Evolutionary conservation across 2,113 vertebrate species (phyloP), one percentile per base, ranked within the genome.

Genomic region (Percina caprodes): DNA sequence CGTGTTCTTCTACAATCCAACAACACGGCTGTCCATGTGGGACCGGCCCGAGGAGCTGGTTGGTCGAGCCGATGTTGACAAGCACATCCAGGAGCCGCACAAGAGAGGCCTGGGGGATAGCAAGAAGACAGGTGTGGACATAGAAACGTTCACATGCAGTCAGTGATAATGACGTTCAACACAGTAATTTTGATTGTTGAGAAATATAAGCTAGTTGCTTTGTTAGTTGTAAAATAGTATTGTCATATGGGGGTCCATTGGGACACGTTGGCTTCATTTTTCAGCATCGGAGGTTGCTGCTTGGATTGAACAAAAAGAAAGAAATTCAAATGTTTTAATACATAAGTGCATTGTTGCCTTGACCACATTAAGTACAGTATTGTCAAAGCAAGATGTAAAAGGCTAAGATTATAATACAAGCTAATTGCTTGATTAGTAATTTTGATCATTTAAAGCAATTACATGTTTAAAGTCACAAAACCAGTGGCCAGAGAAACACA

Each of bases 1-100:
- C 0, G 98, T 99, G 18, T 99, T 99, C 93, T 99, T 98, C 93
- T 99, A 99, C 74, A 99, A 99, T 87, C 98, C 98, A 0, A 99
- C 98, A 63, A 99, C 98, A 0, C 96, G 98, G 4, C 95, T 98
- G 2, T 99, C 98, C 52, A 99, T 99, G 98, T 99, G 98, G 98
- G 98, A 99, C 92, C 95, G 98, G 3, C 98, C 98, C 0, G 97
- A 99, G 21, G 98, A 99, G 94, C 95, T 99, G 56, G 95, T 99
- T 21, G 98, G 97, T 35, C 97, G 98, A 73, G 95, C 97, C 0
- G 98, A 99, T n/a, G 98, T 99, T 52, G 98, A 99, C 93, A 98
- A 98, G 94, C 98, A 97, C 89, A 99, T 99, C 87, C 98, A 99
- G 85, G 98, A 99, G 30, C 98, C 98, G 13, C 98, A 99, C 94